Evolutionary conservation across 1,140 invertebrate species (phyloP), one percentile per base, ranked within the genome.

Genomic region (Ruditapes philippinarum): DNA sequence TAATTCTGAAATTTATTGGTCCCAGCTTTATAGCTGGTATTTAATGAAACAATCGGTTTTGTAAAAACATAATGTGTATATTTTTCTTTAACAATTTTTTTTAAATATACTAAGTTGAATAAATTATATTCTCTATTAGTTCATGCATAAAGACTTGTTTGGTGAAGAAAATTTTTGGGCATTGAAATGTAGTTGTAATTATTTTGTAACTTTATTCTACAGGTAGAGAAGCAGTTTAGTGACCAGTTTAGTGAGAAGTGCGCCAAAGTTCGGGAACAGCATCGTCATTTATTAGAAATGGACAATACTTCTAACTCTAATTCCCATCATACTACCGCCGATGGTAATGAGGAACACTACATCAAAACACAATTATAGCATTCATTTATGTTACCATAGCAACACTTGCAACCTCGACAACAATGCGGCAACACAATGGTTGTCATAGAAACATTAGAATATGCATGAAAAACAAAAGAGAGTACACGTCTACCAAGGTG

Each of bases 221-320:
- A 85, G 82, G 42, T 54, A 31, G 82, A 85, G 33, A 73, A 73
- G 25, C 49, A 85, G 28, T 57, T 33, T 45, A 38, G 28, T 54
- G 82, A 85, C 38, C 65, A 85, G 51, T 87, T 62, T 45, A 40
- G 31, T 51, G 57, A 78, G 22, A 87, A 79, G 57, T 36, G 51
- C 31, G 28, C 49, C 51, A 62, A 65, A 65, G n/a, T 65, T 2
- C 22, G n/a, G 40, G 84, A 76, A 42, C 73, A 87, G 22, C 51
- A 78, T 57, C 33, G 70, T 4, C 36, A 87, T 65, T 33, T 79
- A 3, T 54, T 79, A 78, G 73, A 79, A 68, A 38, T 62, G 36
- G 82, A 73, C 45, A 57, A 57, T 11, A 74, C 62, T 19, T 31
- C 57, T 28, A 70, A 74, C 78, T 92, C 25, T 93, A 57, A 68